Conservation (phyloP, 2,113 vertebrate species). For the Rhabdornis inornatus region DNA sequence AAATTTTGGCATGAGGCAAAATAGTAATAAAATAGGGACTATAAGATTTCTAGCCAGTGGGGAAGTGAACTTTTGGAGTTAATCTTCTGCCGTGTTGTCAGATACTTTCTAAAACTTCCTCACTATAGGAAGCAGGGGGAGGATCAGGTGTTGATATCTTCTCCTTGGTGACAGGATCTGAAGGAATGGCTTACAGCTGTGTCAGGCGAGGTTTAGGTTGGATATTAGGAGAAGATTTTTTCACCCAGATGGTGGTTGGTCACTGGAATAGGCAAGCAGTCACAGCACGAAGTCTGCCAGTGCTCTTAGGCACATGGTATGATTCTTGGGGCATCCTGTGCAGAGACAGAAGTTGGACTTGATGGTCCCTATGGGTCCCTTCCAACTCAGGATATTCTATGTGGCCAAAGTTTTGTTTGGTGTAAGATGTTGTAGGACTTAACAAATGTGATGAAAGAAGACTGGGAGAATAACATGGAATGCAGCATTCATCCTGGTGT, state of each 20-base stretch:
- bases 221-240: neutral
- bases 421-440: neutral
- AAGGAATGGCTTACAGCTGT: neutral
- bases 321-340: neutral
- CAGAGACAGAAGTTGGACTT: neutral
- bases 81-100: neutral
- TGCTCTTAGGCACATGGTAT: neutral
- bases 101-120: neutral
- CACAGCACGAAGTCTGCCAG: neutral
- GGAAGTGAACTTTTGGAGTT: neutral
- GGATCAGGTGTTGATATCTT: neutral
- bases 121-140: neutral
- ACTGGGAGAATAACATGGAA: neutral
- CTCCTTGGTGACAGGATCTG: neutral
- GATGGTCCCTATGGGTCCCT: neutral
- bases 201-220: neutral
- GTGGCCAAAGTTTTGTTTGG: neutral
- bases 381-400: neutral
- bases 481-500: neutral
- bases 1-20: neutral
- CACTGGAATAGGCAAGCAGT: neutral
- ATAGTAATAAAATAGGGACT: neutral
- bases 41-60: neutral
- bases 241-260: neutral
- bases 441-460: neutral